These are phyloP conservation scores for Nerophis ophidion DNA, from an alignment of 2,113 vertebrate genomes.

Conservation along the genomic window DNA sequence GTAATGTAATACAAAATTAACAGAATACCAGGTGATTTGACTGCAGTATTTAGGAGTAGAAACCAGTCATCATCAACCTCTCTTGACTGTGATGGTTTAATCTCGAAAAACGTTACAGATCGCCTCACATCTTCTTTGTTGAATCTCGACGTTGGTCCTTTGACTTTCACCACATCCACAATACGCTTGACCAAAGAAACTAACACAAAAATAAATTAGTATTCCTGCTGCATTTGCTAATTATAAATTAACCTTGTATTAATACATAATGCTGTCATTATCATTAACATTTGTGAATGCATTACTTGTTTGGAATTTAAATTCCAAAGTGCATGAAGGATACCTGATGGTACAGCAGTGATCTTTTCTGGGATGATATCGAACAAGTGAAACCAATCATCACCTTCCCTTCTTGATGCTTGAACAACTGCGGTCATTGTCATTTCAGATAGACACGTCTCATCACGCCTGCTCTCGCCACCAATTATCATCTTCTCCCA, in stretches of 20 bases:
- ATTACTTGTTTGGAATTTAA: not conserved
- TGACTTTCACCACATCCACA: conserved; percentile 10
- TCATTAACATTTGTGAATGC: not conserved
- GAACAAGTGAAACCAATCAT: conserved; percentile 51
- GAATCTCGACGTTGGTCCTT: conserved; percentile 19
- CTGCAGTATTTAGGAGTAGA: conserved; percentile 37
- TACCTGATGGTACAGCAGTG: conserved; percentile 44
- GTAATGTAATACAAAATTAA: not conserved
- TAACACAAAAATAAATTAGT: conserved; percentile 20
- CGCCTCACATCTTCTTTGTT: conserved; percentile 12
- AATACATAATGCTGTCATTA: not conserved
- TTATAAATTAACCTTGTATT: not conserved
- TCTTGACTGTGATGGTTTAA: conserved; percentile 16
- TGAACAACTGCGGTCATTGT: conserved; percentile 10
- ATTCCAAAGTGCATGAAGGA: not conserved
- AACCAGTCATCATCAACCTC: conserved; percentile 56
- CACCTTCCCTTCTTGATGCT: conserved; percentile 22
- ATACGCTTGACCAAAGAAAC: conserved; percentile 24
- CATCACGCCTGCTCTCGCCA: conserved; percentile 26
- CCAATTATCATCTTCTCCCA: conserved; percentile 45
- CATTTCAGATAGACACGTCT: conserved; percentile 30
- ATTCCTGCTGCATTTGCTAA: no score
- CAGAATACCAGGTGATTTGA: conserved; percentile 41
- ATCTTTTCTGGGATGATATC: conserved; percentile 29
- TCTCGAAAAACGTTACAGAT: conserved; percentile 10